Evolutionary conservation across 2,113 vertebrate species (phyloP).

Genomic region (Saguinus imperator): DNA sequence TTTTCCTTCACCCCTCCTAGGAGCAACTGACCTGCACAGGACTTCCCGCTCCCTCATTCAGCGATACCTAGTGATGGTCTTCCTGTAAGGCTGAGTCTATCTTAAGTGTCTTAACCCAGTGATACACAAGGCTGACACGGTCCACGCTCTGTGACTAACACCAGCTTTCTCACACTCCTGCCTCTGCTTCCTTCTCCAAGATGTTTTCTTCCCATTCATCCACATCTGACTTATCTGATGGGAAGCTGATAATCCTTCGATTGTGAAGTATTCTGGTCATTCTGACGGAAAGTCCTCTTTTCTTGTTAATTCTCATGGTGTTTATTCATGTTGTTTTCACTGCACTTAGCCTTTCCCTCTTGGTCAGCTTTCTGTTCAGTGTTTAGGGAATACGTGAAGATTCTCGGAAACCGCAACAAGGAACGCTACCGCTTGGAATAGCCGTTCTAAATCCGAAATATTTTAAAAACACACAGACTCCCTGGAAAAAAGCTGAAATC

Average conservation of each 20-base stretch:
- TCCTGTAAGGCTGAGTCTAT: background rate
- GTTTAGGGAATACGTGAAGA: background rate
- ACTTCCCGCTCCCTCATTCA: background rate
- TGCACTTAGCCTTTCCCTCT: background rate
- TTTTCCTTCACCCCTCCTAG: background rate
- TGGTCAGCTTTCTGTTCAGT: background rate
- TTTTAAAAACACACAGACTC: too few species aligned
- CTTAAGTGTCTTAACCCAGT: background rate
- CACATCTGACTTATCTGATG: background rate
- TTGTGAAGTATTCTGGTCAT: background rate
- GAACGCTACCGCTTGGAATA: background rate
- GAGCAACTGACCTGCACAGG: background rate
- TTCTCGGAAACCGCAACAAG: background rate
- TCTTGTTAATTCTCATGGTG: background rate
- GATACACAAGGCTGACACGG: background rate
- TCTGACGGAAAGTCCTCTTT: background rate
- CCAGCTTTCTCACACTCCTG: background rate
- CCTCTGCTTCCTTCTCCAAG: background rate
- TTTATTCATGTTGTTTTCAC: background rate
- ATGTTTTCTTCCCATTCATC: background rate
- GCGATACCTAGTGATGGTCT: background rate
- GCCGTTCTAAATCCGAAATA: background rate
- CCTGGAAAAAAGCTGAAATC: too few species aligned
- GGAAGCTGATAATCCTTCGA: background rate
- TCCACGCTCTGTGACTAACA: fast-evolving